Conservation (phyloP, 2,888 invertebrate species). For the Anarsia innoxiella region DNA sequence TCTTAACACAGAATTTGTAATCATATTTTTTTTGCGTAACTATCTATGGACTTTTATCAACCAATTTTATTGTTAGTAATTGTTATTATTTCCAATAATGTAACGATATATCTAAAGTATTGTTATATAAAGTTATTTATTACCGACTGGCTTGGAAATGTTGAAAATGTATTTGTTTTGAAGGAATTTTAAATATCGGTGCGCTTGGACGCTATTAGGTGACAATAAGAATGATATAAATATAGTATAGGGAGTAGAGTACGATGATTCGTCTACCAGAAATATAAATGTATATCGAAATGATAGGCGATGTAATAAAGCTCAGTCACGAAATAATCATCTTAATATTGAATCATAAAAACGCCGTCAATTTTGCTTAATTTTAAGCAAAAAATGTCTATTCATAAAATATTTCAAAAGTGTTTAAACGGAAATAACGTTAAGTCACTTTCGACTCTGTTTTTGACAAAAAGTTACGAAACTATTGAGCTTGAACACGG, state of each 20-base stretch:
- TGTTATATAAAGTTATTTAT: conserved; percentile 1
- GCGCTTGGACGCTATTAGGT: background rate
- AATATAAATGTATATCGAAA: too few relatives aligned
- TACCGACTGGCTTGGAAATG: background rate
- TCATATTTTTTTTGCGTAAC: background rate
- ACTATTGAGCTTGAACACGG: too few relatives aligned
- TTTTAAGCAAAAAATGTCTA: too few relatives aligned
- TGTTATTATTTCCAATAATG: conserved; percentile 2
- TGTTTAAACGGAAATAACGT: too few relatives aligned
- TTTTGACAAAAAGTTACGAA: too few relatives aligned
- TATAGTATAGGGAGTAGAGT: conserved; percentile 1
- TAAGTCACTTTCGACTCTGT: too few relatives aligned
- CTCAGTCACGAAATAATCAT: too few relatives aligned
- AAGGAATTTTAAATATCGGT: background rate
- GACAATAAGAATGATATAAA: conserved; percentile 4
- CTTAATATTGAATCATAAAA: background rate
- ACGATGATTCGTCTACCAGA: background rate
- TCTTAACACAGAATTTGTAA: background rate
- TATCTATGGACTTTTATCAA: conserved; percentile 7
- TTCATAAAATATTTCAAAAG: too few relatives aligned
- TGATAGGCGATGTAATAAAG: too few relatives aligned
- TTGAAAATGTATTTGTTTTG: background rate
- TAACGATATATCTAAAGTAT: background rate
- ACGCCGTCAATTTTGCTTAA: too few relatives aligned
- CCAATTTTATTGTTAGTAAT: conserved; percentile 5